These are phyloP conservation scores for Meloidogyne hapla DNA, from an alignment of 1,140 invertebrate genomes.

Conservation along the genomic window DNA sequence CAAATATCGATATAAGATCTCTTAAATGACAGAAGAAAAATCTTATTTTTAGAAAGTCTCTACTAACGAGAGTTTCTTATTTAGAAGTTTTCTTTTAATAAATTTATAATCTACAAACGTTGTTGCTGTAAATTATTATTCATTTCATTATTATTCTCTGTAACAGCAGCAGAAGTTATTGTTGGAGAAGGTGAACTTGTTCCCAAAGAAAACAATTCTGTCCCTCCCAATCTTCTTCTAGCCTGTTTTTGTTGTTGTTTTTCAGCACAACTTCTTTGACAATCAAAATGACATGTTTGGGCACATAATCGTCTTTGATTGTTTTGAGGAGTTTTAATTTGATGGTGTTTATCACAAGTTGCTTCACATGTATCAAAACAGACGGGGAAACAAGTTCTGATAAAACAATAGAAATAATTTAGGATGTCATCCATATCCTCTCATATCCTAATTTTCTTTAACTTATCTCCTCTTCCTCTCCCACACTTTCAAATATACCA, in stretches of 20 bases:
- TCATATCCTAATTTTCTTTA: too few species aligned
- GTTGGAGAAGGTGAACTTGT: constrained; percentile 1
- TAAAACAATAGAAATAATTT: background rate
- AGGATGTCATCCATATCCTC: background rate
- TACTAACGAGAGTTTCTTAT: too few species aligned
- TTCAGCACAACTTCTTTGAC: constrained; percentile 21
- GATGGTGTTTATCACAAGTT: constrained; percentile 19
- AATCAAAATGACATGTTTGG: constrained; percentile 26
- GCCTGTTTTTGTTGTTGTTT: constrained; percentile 21
- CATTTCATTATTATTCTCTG: background rate
- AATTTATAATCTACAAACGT: background rate
- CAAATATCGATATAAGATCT: too few species aligned
- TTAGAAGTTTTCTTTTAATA: too few species aligned
- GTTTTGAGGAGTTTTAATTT: background rate
- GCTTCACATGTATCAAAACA: constrained; percentile 20
- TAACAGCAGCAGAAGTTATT: background rate
- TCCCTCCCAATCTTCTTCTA: background rate
- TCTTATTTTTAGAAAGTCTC: too few species aligned
- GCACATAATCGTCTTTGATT: constrained; percentile 9
- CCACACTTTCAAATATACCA: too few species aligned
- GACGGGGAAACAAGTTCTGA: constrained; percentile 19
- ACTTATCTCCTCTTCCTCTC: too few species aligned
- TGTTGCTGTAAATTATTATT: background rate
- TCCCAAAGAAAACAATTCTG: background rate
- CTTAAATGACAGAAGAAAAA: too few species aligned